Percentiles rank a stretch among this genome's conserved stretches.
phyloP scores from a whole-genome alignment of 2,113 vertebrate species.

The Tachysurus vachellii region DNA sequence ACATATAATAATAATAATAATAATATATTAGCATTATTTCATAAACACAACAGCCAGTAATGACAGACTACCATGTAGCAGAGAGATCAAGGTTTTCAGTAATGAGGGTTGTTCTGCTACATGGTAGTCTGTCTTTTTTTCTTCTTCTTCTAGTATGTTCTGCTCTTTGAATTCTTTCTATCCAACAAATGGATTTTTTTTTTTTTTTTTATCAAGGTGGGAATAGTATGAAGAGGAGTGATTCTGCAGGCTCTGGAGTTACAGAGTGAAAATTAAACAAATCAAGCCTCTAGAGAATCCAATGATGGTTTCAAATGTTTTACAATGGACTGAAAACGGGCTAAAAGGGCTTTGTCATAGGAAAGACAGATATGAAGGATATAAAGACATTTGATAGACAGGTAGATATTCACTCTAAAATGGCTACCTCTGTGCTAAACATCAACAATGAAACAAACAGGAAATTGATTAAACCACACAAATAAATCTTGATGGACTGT shows the following conservation, averaged over 20 bases:
- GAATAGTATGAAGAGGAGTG: background rate
- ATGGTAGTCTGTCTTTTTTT: no score
- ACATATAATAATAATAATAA: no score
- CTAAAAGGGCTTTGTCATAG: conserved; percentile 55
- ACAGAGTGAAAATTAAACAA: conserved; percentile 52
- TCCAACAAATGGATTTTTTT: background rate
- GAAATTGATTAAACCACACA: conserved; percentile 14
- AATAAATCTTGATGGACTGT: background rate
- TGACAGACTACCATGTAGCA: background rate
- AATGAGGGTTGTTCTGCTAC: no score
- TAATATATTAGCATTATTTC: no score
- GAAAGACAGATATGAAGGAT: conserved; percentile 35
- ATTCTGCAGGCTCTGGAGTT: conserved; percentile 43
- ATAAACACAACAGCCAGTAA: background rate
- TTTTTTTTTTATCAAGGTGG: background rate
- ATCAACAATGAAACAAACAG: background rate
- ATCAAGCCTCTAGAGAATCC: conserved; percentile 55
- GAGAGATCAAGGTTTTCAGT: background rate
- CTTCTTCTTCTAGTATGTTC: background rate
- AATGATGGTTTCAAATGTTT: conserved; percentile 63
- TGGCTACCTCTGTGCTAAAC: background rate
- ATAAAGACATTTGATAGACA: background rate
- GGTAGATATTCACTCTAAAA: background rate
- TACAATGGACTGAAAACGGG: conserved; percentile 60
- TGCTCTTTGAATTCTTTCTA: background rate